phyloP scores from a whole-genome alignment of 2,113 vertebrate genomes.

The Odobenus rosmarus region DNA sequence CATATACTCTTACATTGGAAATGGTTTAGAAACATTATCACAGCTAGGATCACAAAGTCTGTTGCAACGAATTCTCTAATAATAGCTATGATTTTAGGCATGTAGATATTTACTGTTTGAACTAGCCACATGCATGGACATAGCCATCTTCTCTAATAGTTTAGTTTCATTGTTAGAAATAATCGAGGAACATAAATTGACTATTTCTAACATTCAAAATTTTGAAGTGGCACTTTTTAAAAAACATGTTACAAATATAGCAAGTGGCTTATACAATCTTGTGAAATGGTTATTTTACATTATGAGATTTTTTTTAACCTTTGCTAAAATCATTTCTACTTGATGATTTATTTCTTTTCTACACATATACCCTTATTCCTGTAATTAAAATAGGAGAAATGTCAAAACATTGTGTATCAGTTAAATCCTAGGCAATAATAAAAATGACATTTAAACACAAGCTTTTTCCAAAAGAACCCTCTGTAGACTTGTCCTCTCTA shows the following conservation, averaged over 20 bases:
- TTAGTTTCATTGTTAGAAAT: constrained; percentile 35
- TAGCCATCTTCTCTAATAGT: background rate
- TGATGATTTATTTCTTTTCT: constrained; percentile 19
- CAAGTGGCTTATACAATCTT: background rate
- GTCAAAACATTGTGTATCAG: constrained; percentile 49
- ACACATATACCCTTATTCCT: background rate
- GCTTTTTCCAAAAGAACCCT: constrained; percentile 1
- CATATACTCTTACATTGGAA: background rate
- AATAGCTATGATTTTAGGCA: constrained; percentile 26
- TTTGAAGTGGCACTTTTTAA: background rate
- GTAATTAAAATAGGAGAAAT: constrained; percentile 46
- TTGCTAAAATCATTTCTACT: constrained; percentile 34
- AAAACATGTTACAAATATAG: background rate
- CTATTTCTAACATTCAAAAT: constrained; percentile 44
- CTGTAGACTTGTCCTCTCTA: background rate
- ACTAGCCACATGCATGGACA: background rate
- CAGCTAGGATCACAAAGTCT: background rate
- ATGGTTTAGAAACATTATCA: constrained; percentile 45
- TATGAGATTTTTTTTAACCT: constrained; percentile 33
- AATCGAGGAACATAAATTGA: background rate
- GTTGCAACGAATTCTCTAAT: background rate
- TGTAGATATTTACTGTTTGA: background rate
- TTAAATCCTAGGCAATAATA: constrained; percentile 46
- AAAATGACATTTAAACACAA: constrained; percentile 59
- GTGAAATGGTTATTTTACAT: constrained; percentile 49